Evolutionary conservation across 1,140 invertebrate genomes (phyloP).

Genomic region (Meloidogyne floridensis): DNA sequence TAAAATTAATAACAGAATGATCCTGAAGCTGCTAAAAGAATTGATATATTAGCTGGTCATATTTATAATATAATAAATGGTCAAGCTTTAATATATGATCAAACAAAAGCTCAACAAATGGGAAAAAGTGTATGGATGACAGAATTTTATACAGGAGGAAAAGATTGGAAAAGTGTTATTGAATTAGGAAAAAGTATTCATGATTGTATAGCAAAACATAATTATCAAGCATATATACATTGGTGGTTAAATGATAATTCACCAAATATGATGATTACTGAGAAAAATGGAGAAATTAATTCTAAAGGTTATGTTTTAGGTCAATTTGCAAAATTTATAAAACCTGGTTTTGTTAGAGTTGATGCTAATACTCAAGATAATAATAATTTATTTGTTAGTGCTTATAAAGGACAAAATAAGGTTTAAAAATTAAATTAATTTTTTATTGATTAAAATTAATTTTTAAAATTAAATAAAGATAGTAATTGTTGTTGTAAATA

Average conservation of each 20-base stretch:
- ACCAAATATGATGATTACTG: neutral
- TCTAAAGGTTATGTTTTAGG: neutral
- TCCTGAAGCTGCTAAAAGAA: neutral
- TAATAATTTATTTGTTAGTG: neutral
- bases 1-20: neutral
- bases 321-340: slow-evolving; percentile 2
- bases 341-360: neutral
- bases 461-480: neutral
- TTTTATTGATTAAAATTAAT: too few relatives aligned
- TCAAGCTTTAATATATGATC: neutral
- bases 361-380: neutral
- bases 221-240: neutral
- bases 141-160: neutral
- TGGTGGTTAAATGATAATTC: slow-evolving; percentile 8
- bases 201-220: neutral
- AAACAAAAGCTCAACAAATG: neutral
- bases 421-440: too few relatives aligned
- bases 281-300: neutral
- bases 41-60: neutral
- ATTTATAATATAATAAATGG: neutral
- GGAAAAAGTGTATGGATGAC: slow-evolving; percentile 13
- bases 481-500: neutral
- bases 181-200: slow-evolving; percentile 1
- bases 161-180: neutral
- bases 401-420: neutral